These are phyloP conservation scores for Actias luna DNA, from an alignment of 2,888 invertebrate genomes.

Conservation along the genomic window DNA sequence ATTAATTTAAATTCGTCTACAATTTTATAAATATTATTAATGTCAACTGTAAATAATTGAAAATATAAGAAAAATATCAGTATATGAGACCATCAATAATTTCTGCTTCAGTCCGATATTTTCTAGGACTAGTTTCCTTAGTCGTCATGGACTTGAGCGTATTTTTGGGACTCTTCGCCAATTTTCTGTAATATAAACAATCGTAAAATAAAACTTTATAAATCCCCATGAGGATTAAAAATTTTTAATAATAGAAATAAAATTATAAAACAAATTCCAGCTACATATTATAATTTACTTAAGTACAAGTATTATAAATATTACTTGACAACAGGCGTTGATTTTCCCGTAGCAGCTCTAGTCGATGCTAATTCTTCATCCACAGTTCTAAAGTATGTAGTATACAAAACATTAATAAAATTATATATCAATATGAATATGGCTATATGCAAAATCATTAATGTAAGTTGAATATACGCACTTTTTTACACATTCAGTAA, in stretches of 20 bases:
- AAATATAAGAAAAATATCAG: neutral
- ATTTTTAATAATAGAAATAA: too few relatives aligned
- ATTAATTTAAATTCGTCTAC: conserved; percentile 60
- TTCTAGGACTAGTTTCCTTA: conserved; percentile 41
- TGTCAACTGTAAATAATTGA: neutral
- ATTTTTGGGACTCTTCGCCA: conserved; percentile 47
- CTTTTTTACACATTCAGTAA: conserved; percentile 55
- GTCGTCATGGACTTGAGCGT: conserved; percentile 29
- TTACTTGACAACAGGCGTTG: conserved; percentile 42
- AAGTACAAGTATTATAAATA: conserved; percentile 11
- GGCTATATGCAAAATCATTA: neutral
- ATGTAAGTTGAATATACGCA: conserved; percentile 29
- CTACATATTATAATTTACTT: neutral
- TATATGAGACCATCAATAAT: conserved; percentile 53
- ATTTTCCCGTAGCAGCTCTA: conserved; percentile 36
- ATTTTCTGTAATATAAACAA: conserved; percentile 44
- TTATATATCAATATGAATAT: neutral
- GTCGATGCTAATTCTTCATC: conserved; percentile 49
- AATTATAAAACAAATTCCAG: neutral
- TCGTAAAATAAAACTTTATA: neutral
- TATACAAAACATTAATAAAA: neutral
- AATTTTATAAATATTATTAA: conserved; percentile 15
- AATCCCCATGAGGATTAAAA: neutral
- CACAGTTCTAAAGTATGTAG: conserved; percentile 38
- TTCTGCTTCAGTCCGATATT: conserved; percentile 60